Base-by-base conservation (phyloP, 2,888 invertebrate genomes). In the Sminthurinus aureus region DNA sequence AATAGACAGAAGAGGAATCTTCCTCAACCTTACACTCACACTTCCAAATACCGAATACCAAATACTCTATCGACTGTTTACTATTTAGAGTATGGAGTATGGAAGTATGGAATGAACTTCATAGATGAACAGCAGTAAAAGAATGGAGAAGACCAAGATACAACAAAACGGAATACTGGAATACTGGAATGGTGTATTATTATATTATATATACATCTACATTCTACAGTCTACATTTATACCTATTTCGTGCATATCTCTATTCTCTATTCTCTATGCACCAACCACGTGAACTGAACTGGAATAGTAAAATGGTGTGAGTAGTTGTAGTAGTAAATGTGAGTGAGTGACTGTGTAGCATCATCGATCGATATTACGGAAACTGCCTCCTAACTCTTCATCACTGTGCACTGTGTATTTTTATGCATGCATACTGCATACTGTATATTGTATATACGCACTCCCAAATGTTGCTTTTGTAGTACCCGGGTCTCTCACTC, bases 291-390 rank as follows among this genome's bases (percentile, higher is more conserved):
- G 78, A 77, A 51, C 76, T 52, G 73, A 20, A 82, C 38, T 38
- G 38, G 38, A 38, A 38, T 38, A 38, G 38, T 38, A 38, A 38
- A 38, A 71, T 78, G 71, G 82, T 77, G 78, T 38, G 79, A 76
- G 64, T 73, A 38, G 38, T 38, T 38, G 38, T 38, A 38, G 38
- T 38, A 38, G 38, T 38, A 38, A 38, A 38, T 38, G 38, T 6
- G 6, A 38, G 64, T 81, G 64, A 76, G 18, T 18, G 80, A 79
- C 77, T 20, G 67, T 71, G 15, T 20, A 69, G 38, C 75, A 81
- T 75, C 81, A 73, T 84, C 84, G 85, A 85, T 85, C 86, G 85
- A 86, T 86, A 86, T 84, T 82, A 85, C 86, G 76, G 85, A 86
- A 86, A 85, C 79, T 83, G 82, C 83, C 81, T 81, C 75, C 38